Base-by-base conservation (phyloP, 2,888 invertebrate species). In the Poecilobothrus nobilitatus region DNA sequence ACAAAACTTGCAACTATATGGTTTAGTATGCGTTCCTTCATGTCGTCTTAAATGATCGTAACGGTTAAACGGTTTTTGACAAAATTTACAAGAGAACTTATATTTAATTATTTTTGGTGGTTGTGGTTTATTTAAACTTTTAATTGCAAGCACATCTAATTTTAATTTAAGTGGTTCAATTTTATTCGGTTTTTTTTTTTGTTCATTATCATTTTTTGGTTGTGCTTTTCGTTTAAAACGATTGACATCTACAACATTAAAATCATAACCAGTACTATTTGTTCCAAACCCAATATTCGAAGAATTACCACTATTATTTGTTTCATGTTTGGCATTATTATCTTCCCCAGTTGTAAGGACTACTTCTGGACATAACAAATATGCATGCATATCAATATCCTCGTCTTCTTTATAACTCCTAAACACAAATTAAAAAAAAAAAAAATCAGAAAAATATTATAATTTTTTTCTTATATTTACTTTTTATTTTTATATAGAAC, bases 1-100 rank as follows among this genome's bases (percentile, higher is more conserved):
- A 71, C 87, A 87, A 68, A 85, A 85, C 72, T 87, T 87, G 72
- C 87, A 87, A 74, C 86, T 86, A 72, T 86, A 87, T 0, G 87
- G 87, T 72, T 87, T 87, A 73, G 87, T 86, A 9, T 88, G 88
- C 0, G 88, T 89, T 53, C 1, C 2, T 53, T 53, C 53, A 72
- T 89, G 89, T 0, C 88, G 82, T 0, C 88, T 84, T 85, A 88
- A 87, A 73, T 89, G 89, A 53, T 53, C 53, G 15, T 18, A 12
- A 53, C 53, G 53, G 6, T 53, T 18, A 53, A 53, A 53, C 6
- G 53, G 53, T n/a, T 53, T 53, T 2, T 53, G 15, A 53, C 53
- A 53, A 18, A 18, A 18, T 53, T 53, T 15, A 18, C 53, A 53
- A 12, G 53, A 15, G 15, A 53, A 53, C 2, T 6, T 18, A 44